Percentiles rank a stretch among this genome's conserved stretches.
phyloP scores from a whole-genome alignment of 2,888 invertebrate species.

The Zaprionus obscuricornis region DNA sequence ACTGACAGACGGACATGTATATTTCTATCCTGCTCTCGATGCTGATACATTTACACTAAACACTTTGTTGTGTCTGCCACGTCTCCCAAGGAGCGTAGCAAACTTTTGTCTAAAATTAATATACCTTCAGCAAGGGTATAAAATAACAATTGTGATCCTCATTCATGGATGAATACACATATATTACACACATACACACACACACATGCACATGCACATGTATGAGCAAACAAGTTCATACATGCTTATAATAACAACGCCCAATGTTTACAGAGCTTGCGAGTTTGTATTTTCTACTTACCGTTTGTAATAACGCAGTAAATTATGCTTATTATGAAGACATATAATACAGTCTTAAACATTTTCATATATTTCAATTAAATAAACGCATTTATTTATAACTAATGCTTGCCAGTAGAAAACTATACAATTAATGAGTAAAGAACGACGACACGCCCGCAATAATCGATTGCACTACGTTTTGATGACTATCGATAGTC shows the following conservation, averaged over 20 bases:
- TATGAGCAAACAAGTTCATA: slow-evolving; percentile 10
- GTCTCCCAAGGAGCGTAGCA: too few relatives aligned
- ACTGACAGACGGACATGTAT: too few relatives aligned
- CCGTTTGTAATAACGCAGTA: slow-evolving; percentile 34
- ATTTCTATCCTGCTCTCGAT: too few relatives aligned
- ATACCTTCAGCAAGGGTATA: too few relatives aligned
- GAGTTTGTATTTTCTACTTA: slow-evolving; percentile 24
- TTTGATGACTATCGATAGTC: slow-evolving; percentile 6
- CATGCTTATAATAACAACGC: slow-evolving; percentile 44
- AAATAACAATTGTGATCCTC: too few relatives aligned
- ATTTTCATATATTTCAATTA: slow-evolving; percentile 35
- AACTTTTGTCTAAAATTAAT: too few relatives aligned
- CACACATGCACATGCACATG: neutral
- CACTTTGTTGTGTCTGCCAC: too few relatives aligned
- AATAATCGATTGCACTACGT: slow-evolving; percentile 20
- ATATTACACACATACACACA: slow-evolving; percentile 8
- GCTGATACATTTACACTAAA: too few relatives aligned
- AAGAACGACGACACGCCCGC: slow-evolving; percentile 66
- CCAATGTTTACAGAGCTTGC: slow-evolving; percentile 45
- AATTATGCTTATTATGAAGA: slow-evolving; percentile 49
- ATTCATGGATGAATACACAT: too few relatives aligned
- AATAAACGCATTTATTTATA: slow-evolving; percentile 34
- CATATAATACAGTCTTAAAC: slow-evolving; percentile 32
- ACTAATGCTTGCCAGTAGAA: slow-evolving; percentile 25
- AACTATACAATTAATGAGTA: slow-evolving; percentile 38